Evolutionary conservation across 2,888 invertebrate genomes (phyloP).

Genomic region (Masnerella sp.): DNA sequence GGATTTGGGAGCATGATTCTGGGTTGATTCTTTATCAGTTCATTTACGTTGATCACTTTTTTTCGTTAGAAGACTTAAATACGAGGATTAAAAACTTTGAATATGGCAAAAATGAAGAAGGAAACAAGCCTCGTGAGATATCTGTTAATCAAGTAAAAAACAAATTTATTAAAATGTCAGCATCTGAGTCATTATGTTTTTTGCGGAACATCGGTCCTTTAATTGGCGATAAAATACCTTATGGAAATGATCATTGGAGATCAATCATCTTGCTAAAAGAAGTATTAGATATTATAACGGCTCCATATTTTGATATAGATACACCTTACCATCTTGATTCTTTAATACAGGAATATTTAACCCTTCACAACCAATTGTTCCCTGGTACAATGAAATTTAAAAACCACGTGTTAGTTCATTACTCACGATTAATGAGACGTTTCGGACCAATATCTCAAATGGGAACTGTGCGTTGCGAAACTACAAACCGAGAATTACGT

Average conservation of each 20-base stretch:
- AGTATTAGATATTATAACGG: constrained; percentile 48
- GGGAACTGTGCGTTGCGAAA: constrained; percentile 53
- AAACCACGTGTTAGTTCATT: constrained; percentile 51
- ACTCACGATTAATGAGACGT: constrained; percentile 2
- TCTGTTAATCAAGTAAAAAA: constrained; percentile 7
- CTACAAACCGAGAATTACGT: not conserved
- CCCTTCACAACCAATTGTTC: constrained; percentile 15
- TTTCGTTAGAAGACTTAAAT: constrained; percentile 10
- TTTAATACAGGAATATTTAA: constrained; percentile 49
- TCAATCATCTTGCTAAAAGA: constrained; percentile 48
- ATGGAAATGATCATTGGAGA: constrained; percentile 42
- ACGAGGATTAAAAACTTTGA: constrained; percentile 11
- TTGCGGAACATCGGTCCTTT: not conserved
- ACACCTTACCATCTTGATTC: constrained; percentile 22
- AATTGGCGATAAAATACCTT: not conserved
- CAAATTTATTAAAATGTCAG: constrained; percentile 51
- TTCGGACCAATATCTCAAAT: constrained; percentile 47
- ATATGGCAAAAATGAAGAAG: constrained; percentile 27
- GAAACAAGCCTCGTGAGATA: constrained; percentile 10
- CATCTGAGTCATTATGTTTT: constrained; percentile 37
- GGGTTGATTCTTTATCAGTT: constrained; percentile 26
- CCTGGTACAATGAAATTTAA: constrained; percentile 51
- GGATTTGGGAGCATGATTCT: constrained; percentile 7
- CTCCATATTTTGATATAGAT: constrained; percentile 18
- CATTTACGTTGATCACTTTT: not conserved